A percentile compares a stretch with the other conserved stretches of the same genome.
These are phyloP conservation scores for Amitus sp. DNA, from an alignment of 2,888 invertebrate species.

Conservation along the genomic window DNA sequence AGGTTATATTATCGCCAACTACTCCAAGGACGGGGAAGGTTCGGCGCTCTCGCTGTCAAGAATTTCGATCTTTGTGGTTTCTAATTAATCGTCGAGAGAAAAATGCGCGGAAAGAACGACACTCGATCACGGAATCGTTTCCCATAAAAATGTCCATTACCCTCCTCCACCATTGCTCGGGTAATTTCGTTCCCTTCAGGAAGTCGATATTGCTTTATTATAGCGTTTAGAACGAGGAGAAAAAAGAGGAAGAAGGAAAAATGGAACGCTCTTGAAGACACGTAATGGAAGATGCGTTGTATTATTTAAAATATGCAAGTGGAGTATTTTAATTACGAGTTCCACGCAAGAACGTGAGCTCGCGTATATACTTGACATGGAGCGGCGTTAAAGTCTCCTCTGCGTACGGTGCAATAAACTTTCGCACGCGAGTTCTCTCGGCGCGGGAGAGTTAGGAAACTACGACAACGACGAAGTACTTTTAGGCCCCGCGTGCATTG, in stretches of 20 bases:
- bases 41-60: too few species aligned
- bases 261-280: not conserved
- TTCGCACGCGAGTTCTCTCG: slow-evolving; percentile 38
- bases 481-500: slow-evolving; percentile 60
- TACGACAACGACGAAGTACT: slow-evolving; percentile 58
- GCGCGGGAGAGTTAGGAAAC: slow-evolving; percentile 52
- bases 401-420: slow-evolving; percentile 39
- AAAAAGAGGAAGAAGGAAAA: not conserved
- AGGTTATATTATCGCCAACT: too few species aligned
- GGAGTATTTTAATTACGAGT: slow-evolving; percentile 39
- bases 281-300: not conserved
- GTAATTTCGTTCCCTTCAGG: not conserved
- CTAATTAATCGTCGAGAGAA: too few species aligned
- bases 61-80: too few species aligned
- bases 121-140: not conserved
- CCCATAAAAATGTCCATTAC: not conserved
- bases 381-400: slow-evolving; percentile 42
- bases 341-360: slow-evolving; percentile 30
- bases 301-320: slow-evolving; percentile 36
- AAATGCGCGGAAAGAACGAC: too few species aligned
- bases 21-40: too few species aligned
- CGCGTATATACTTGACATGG: slow-evolving; percentile 30
- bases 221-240: not conserved
- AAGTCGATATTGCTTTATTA: slow-evolving; percentile 3
- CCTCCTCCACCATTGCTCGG: too few species aligned